These are phyloP conservation scores for Eupithecia subfuscata DNA, from an alignment of 2,888 invertebrate species.

Conservation along the genomic window DNA sequence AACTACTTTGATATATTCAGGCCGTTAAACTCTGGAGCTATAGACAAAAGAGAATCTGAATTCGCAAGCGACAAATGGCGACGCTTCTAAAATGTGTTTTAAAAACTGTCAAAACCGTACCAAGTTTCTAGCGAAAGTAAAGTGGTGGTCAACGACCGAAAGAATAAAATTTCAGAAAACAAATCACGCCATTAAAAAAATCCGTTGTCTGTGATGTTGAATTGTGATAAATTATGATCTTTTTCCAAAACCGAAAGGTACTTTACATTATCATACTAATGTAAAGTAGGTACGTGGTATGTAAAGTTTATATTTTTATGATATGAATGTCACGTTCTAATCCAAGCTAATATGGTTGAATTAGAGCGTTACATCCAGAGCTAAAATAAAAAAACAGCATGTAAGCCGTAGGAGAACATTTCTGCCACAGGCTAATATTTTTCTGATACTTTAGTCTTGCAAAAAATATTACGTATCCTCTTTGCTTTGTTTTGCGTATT, in stretches of 20 bases:
- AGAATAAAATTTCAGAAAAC: background rate
- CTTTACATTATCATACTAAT: background rate
- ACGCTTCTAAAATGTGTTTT: background rate
- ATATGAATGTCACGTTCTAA: no score
- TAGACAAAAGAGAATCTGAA: slow-evolving; percentile 6
- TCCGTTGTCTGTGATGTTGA: background rate
- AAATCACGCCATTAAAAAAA: background rate
- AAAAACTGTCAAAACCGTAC: no score
- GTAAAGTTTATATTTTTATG: no score
- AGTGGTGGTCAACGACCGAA: no score
- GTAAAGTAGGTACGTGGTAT: no score
- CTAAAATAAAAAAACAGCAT: no score
- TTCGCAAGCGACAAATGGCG: background rate
- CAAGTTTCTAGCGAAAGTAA: no score
- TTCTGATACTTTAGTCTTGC: background rate
- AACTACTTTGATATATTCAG: slow-evolving; percentile 39
- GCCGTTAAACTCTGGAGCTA: slow-evolving; percentile 53
- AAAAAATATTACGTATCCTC: background rate
- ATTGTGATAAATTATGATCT: background rate
- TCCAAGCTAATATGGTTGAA: background rate
- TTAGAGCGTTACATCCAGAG: background rate
- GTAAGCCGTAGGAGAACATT: background rate
- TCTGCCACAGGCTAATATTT: background rate
- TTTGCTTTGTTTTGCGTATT: background rate
- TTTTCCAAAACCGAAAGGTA: background rate